phyloP scores from a whole-genome alignment of 2,797 vertebrate genomes.

The Picus viridis region DNA sequence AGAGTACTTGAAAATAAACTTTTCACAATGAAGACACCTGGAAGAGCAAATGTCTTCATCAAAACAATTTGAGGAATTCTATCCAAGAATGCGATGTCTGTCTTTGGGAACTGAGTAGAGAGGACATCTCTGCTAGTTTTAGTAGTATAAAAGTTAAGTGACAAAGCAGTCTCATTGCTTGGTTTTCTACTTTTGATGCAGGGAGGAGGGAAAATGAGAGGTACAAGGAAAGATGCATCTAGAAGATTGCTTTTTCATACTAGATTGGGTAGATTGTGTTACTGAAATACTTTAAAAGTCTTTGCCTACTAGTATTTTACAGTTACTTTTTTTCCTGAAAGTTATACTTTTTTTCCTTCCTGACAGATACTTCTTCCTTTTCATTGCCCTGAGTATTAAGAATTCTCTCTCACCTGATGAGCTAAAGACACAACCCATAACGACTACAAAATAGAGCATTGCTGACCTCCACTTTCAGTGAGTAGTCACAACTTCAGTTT shows the following conservation, averaged over 20 bases:
- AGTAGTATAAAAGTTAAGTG: background rate
- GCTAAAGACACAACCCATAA: background rate
- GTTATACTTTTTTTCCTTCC: background rate
- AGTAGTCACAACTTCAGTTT: slow-evolving; percentile 51
- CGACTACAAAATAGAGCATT: background rate
- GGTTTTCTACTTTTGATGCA: background rate
- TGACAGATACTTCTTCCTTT: slow-evolving; percentile 45
- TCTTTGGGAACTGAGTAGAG: background rate
- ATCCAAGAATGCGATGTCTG: accelerated
- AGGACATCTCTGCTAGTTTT: background rate
- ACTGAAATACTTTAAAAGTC: background rate
- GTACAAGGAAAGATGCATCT: background rate
- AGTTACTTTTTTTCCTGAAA: background rate
- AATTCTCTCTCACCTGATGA: slow-evolving; percentile 18
- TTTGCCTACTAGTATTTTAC: background rate
- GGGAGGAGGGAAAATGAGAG: background rate
- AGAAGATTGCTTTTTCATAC: background rate
- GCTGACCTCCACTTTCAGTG: slow-evolving; percentile 40
- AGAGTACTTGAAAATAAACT: background rate
- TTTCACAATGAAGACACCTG: background rate
- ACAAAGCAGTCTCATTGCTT: background rate
- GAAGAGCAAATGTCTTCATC: background rate
- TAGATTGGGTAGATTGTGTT: too few species aligned
- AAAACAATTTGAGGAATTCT: background rate
- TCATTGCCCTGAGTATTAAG: background rate